Evolutionary conservation across 2,888 invertebrate species (phyloP).

Genomic region (Tenthredo distinguenda): DNA sequence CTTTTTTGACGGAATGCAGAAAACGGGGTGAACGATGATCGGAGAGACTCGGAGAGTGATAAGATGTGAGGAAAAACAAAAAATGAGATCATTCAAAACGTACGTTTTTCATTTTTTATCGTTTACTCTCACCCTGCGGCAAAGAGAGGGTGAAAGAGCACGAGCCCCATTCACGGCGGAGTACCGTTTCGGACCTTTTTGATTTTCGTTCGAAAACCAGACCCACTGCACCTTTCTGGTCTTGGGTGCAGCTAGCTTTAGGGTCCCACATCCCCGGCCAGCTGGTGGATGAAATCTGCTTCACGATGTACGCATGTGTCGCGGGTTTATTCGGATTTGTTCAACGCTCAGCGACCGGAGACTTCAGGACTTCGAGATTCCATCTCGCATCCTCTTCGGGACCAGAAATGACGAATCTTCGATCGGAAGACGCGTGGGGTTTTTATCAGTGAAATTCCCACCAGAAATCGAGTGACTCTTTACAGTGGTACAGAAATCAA

Average conservation of each 20-base stretch:
- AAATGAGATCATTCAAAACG: background rate
- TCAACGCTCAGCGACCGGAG: conserved; percentile 65
- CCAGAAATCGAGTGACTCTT: conserved; percentile 29
- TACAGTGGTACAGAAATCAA: conserved; percentile 72
- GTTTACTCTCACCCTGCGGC: conserved; percentile 56
- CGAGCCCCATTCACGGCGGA: conserved; percentile 62
- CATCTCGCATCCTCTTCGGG: background rate
- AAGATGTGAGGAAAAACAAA: background rate
- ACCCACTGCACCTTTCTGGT: conserved; percentile 46
- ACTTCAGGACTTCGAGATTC: background rate
- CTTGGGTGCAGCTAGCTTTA: conserved; percentile 59
- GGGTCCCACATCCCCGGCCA: conserved; percentile 61
- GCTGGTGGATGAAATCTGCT: conserved; percentile 61
- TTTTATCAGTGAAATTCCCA: too few relatives aligned
- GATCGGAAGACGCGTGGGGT: background rate
- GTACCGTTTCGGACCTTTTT: conserved; percentile 66
- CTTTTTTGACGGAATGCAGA: background rate
- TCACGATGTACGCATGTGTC: conserved; percentile 49
- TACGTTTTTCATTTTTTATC: conserved; percentile 61
- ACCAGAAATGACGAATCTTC: background rate
- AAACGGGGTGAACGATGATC: background rate
- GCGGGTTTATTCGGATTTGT: conserved; percentile 74
- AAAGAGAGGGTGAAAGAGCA: conserved; percentile 52
- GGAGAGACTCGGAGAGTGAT: too few relatives aligned
- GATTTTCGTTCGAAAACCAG: conserved; percentile 60